phyloP scores from a whole-genome alignment of 1,140 invertebrate species.

The Zaprionus davidi region DNA sequence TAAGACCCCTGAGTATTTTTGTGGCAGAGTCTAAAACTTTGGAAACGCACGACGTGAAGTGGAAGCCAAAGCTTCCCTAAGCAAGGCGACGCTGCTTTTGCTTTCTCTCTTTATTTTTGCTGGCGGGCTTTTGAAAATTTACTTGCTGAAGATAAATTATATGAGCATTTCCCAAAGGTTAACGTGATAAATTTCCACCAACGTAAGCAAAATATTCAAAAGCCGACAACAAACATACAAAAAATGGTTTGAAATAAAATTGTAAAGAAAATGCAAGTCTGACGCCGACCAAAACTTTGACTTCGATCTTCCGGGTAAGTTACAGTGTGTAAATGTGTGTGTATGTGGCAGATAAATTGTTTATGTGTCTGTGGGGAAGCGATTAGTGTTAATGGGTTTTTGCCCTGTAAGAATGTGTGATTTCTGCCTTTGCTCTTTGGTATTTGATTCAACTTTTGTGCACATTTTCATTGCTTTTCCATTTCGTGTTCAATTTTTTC shows the following conservation, averaged over 20 bases:
- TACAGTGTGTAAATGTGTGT: constrained; percentile 44
- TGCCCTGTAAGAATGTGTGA: constrained; percentile 70
- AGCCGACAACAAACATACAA: constrained; percentile 37
- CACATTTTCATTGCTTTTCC: constrained; percentile 59
- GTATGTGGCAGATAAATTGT: constrained; percentile 76
- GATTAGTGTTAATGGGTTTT: constrained; percentile 82
- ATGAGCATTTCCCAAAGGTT: constrained; percentile 82
- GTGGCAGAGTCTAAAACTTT: constrained; percentile 65
- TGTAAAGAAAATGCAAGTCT: constrained; percentile 63
- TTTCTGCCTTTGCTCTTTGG: constrained; percentile 69
- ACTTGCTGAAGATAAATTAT: constrained; percentile 81
- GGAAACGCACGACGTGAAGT: constrained; percentile 28
- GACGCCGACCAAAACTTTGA: constrained; percentile 42
- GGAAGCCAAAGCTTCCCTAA: constrained; percentile 43
- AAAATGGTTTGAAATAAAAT: constrained; percentile 22
- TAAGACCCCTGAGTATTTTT: constrained; percentile 70
- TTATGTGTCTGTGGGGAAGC: constrained; percentile 83
- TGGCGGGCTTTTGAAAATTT: constrained; percentile 63
- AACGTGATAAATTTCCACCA: constrained; percentile 79
- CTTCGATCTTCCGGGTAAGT: constrained; percentile 73
- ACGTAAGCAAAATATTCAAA: constrained; percentile 76
- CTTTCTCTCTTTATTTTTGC: constrained; percentile 35
- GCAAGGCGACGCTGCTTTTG: constrained; percentile 8
- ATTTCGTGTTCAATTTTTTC: constrained; percentile 39
- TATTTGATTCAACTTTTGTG: constrained; percentile 73